These are phyloP conservation scores for Python bivittatus DNA, from an alignment of 2,113 vertebrate species.

Conservation along the genomic window DNA sequence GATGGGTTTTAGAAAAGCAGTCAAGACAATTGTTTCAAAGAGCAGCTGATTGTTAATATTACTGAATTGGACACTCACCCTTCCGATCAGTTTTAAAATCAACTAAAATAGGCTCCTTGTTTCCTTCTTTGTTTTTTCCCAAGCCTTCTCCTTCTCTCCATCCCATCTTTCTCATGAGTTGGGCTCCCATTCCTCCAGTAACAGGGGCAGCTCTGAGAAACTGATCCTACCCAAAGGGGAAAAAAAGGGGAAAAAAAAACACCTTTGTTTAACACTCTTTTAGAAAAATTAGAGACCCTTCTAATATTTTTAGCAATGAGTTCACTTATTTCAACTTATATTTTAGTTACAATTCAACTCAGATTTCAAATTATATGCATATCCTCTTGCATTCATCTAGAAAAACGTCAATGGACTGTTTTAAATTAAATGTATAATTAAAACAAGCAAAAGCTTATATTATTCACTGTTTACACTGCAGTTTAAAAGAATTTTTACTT, in stretches of 20 bases:
- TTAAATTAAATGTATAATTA: conserved; percentile 53
- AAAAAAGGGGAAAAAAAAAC: conserved; percentile 71
- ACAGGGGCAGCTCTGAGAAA: conserved; percentile 96
- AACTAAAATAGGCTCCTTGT: conserved; percentile 93
- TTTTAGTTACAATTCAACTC: conserved; percentile 38
- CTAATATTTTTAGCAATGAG: conserved; percentile 51
- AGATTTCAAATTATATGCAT: conserved; percentile 61
- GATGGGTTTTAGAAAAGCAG: background rate
- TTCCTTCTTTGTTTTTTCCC: conserved; percentile 94
- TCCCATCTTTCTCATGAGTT: conserved; percentile 99
- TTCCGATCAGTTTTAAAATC: conserved; percentile 98
- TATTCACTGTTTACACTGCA: conserved; percentile 4
- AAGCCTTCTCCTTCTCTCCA: conserved; percentile 96
- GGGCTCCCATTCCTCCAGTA: conserved; percentile 93
- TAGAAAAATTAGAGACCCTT: conserved; percentile 39
- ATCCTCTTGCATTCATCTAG: conserved; percentile 56
- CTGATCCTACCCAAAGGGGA: conserved; percentile 90
- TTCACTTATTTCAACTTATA: conserved; percentile 24
- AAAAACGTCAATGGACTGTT: conserved; percentile 59
- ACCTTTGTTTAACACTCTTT: conserved; percentile 68
- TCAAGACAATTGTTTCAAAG: background rate
- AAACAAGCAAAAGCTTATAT: background rate
- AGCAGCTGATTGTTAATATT: background rate
- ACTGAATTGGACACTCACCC: conserved; percentile 75
- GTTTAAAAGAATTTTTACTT: conserved; percentile 65